Conservation (phyloP, 1,140 invertebrate genomes). For the Campoletis sonorensis region DNA sequence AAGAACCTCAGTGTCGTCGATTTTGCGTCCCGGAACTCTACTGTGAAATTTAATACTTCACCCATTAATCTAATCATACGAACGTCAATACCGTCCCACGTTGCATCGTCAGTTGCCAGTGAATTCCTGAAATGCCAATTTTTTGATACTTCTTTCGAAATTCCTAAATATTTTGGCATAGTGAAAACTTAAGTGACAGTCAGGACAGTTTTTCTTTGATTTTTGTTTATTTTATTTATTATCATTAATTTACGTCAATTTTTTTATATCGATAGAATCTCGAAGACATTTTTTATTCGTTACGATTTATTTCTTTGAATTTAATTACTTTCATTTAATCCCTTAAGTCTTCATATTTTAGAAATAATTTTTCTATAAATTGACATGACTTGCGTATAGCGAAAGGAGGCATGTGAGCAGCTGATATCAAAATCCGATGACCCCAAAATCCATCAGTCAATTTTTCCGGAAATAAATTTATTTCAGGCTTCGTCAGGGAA, state of each 20-base stretch:
- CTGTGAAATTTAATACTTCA: slow-evolving; percentile 81
- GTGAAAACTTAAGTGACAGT: no score
- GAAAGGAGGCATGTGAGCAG: slow-evolving; percentile 83
- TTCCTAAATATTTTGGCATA: no score
- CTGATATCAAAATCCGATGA: slow-evolving; percentile 82
- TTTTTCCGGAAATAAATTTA: slow-evolving; percentile 83
- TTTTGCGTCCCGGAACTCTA: slow-evolving; percentile 80
- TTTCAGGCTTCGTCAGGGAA: slow-evolving; percentile 77
- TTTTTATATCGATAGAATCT: no score
- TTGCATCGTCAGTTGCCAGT: slow-evolving; percentile 72
- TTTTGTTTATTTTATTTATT: no score
- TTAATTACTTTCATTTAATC: no score
- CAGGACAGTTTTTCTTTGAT: no score
- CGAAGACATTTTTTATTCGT: no score
- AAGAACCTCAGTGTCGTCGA: slow-evolving; percentile 71
- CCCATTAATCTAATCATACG: slow-evolving; percentile 79
- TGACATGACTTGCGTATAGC: slow-evolving; percentile 79
- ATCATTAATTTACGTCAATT: no score
- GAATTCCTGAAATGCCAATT: slow-evolving; percentile 54
- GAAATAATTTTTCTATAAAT: slow-evolving; percentile 46
- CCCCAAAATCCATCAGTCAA: slow-evolving; percentile 82
- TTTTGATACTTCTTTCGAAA: no score
- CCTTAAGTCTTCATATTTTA: no score
- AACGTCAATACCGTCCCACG: slow-evolving; percentile 84
- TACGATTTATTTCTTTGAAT: no score